Evolutionary conservation across 2,797 vertebrate species (phyloP), one percentile per base, ranked within the genome.

Genomic region (Sorex maritimensis): DNA sequence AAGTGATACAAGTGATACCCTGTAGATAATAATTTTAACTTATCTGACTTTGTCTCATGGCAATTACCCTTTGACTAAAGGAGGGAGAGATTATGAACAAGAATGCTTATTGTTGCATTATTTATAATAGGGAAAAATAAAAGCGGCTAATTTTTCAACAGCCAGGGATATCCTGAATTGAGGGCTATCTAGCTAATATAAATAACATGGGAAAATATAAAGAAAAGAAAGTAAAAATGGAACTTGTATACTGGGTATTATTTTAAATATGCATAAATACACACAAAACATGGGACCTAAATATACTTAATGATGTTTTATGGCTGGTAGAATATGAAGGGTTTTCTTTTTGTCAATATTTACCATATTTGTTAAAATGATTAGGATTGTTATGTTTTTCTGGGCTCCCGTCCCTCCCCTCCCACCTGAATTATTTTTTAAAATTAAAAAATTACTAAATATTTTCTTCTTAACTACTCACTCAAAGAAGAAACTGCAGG

Each of bases 301-400:
- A 63, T 89, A 68, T 41, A 2, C 41, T 83, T 34, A 86, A 17
- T 38, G 19, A 55, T 21, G 26, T 75, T 94, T 89, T 72, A 85
- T 73, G 11, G 17, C 13, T 55, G 77, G 3, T 21, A 1, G 24
- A 44, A 65, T 19, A 65, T 28, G 11, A 26, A 69, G 0, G 28
- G 24, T 44, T 86, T 61, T 58, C 4, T 11, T 17, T 0, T 19
- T 65, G 6, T 28, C 7, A 46, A 3, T 26, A 38, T 79, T 90
- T 87, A 21, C 13, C 23, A 84, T 63, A 87, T 44, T 11, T 91
- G 14, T 9, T 87, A 55, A 12, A 58, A 34, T 12, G 14, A 28
- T 5, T 26, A 11, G 49, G 49, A 52, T 52, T 52, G 11, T 52
- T 52, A 34, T 52, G 7, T 52, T 11, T 44, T 44, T 44, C 41